These are phyloP conservation scores for Nettapus auritus DNA, from an alignment of 2,113 vertebrate genomes.

Conservation along the genomic window DNA sequence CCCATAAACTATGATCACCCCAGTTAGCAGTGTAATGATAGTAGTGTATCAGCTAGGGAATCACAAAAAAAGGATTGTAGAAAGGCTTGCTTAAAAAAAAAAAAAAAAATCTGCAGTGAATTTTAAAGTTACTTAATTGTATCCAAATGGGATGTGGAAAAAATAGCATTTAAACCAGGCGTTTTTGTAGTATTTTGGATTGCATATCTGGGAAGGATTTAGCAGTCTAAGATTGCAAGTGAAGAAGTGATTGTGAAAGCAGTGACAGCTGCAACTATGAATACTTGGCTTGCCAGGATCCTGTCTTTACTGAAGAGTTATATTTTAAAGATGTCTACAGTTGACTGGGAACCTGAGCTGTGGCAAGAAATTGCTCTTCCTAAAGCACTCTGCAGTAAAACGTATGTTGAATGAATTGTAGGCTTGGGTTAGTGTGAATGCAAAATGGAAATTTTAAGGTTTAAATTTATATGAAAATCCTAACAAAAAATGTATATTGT, in stretches of 20 bases:
- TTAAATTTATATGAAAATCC: neutral
- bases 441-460: neutral
- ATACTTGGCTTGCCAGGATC: neutral
- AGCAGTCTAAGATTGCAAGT: neutral
- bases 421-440: neutral
- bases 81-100: neutral
- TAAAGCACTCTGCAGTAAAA: neutral
- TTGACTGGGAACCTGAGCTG: neutral
- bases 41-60: neutral
- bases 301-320: neutral
- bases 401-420: neutral
- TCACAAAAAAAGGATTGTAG: neutral
- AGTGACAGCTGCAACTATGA: neutral
- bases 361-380: neutral
- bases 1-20: neutral
- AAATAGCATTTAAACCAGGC: neutral
- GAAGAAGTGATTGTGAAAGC: neutral
- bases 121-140: neutral
- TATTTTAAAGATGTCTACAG: neutral
- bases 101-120: neutral
- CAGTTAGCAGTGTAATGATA: neutral
- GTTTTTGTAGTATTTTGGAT: neutral
- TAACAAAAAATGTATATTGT: neutral
- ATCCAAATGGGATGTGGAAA: neutral
- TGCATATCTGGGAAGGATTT: neutral